Conservation (phyloP, 2,888 invertebrate species). For the Agrypnus murinus region DNA sequence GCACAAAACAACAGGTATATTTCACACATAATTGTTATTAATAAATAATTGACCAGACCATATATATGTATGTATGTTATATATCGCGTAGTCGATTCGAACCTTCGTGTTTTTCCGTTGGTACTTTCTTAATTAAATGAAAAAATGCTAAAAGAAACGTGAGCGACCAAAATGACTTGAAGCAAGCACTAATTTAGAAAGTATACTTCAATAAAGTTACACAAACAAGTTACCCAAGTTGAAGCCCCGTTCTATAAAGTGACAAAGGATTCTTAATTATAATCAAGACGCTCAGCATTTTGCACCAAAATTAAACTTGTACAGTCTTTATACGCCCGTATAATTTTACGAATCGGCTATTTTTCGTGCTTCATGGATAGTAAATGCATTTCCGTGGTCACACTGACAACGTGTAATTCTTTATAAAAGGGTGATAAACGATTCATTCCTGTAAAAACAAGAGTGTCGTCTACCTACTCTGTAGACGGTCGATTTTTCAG, state of each 20-base stretch:
- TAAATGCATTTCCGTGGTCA: constrained; percentile 52
- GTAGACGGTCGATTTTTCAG: constrained; percentile 47
- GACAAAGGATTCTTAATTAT: constrained; percentile 41
- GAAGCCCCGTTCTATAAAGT: constrained; percentile 28
- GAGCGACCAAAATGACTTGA: constrained; percentile 21
- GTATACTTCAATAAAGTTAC: constrained; percentile 36
- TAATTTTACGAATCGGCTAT: constrained; percentile 31
- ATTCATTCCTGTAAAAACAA: constrained; percentile 38
- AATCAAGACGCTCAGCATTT: constrained; percentile 38
- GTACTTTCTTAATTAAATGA: background rate
- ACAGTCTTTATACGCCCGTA: constrained; percentile 34
- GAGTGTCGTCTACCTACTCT: constrained; percentile 45
- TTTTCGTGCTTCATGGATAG: constrained; percentile 10
- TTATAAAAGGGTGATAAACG: constrained; percentile 38
- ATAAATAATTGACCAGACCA: too few species aligned
- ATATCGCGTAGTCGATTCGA: too few species aligned
- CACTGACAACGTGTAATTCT: constrained; percentile 40
- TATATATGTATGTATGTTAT: too few species aligned
- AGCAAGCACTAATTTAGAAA: constrained; percentile 35
- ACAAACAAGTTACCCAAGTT: constrained; percentile 41
- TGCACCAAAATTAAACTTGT: constrained; percentile 31
- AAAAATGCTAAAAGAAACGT: constrained; percentile 5
- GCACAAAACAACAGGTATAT: background rate
- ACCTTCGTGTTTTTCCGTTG: too few species aligned
- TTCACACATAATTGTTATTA: too few species aligned